Conservation (phyloP, 2,113 vertebrate species). For the Corythaeola cristata region DNA sequence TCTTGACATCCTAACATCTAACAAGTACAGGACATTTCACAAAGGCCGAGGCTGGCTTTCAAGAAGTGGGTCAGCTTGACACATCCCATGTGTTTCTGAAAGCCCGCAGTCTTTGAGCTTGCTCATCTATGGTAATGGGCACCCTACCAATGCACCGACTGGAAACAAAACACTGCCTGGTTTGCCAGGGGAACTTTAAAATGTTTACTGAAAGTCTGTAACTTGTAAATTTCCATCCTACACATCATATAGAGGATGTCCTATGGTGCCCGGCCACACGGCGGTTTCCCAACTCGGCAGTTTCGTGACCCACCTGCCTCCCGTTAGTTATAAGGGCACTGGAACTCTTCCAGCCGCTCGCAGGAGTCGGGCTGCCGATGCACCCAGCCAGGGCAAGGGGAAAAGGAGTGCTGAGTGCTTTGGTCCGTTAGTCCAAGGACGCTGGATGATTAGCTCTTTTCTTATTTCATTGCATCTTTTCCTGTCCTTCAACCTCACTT, state of each 20-base stretch:
- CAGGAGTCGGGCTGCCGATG: neutral
- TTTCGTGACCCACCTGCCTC: neutral
- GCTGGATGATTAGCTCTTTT: neutral
- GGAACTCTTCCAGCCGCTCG: neutral
- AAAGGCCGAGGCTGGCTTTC: constrained; percentile 38
- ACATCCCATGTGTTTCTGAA: constrained; percentile 41
- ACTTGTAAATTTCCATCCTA: neutral
- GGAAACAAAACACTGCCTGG: constrained; percentile 28
- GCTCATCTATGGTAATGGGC: constrained; percentile 66
- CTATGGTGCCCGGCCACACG: neutral
- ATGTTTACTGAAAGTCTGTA: accelerated
- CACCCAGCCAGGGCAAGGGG: neutral
- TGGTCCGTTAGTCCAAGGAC: neutral
- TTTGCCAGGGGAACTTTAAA: neutral
- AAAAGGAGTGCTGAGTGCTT: neutral
- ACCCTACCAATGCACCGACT: constrained; percentile 16
- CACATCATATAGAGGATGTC: neutral
- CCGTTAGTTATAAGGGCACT: neutral
- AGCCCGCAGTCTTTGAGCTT: constrained; percentile 40
- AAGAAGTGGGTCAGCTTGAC: constrained; percentile 69
- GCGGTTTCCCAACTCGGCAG: neutral
- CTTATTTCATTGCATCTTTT: neutral
- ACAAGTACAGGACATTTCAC: constrained; percentile 37
- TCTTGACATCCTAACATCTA: constrained; percentile 49
- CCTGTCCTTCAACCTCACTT: neutral